Percentiles rank a stretch among this genome's conserved stretches.
These are phyloP conservation scores for Coracopsis vasa DNA, from an alignment of 2,113 vertebrate genomes.

Conservation along the genomic window DNA sequence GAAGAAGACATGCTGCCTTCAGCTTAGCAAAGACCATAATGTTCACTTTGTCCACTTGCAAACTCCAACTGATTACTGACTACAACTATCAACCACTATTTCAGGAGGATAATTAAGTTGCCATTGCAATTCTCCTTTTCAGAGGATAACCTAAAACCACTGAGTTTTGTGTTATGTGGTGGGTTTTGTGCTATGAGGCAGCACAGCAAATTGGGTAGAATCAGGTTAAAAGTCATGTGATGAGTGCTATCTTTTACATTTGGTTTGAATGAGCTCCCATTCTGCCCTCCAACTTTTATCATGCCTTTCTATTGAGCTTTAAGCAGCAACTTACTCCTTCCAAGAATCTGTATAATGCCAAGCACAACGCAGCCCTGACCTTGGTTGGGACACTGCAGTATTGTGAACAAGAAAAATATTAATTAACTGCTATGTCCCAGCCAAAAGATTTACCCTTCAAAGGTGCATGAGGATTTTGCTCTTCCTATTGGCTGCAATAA, in stretches of 20 bases:
- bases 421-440: slow-evolving; percentile 20
- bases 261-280: neutral
- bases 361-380: slow-evolving; percentile 14
- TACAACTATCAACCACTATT: neutral
- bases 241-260: neutral
- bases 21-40: neutral
- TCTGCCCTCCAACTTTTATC: neutral
- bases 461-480: neutral
- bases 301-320: neutral
- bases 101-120: neutral
- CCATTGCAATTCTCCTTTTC: neutral
- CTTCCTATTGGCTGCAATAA: neutral
- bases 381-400: slow-evolving; percentile 1
- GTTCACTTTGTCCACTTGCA: neutral
- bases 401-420: slow-evolving; percentile 21
- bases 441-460: slow-evolving; percentile 31
- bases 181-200: neutral
- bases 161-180: neutral
- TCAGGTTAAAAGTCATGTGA: neutral
- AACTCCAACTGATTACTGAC: neutral
- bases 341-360: neutral
- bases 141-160: neutral
- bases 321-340: neutral
- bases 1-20: neutral
- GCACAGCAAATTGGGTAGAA: neutral